These are phyloP conservation scores for Limnephilus marmoratus DNA, from an alignment of 2,888 invertebrate genomes.

Conservation along the genomic window DNA sequence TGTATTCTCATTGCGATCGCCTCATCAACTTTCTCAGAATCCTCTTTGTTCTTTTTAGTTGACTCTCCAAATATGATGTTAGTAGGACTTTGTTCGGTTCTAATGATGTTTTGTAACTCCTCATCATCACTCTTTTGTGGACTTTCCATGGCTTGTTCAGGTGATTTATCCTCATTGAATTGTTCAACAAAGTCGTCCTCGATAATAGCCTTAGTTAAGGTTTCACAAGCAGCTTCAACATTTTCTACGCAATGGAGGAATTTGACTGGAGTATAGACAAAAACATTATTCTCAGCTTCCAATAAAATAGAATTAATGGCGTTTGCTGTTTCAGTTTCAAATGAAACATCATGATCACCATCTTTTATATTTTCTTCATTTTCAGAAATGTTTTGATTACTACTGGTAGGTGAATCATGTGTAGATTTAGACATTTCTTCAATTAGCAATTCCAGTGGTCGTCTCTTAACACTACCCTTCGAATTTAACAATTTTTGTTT, in stretches of 20 bases:
- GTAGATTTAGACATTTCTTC: conserved; percentile 19
- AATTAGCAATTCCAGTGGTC: background rate
- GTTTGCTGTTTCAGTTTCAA: conserved; percentile 37
- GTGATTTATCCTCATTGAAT: background rate
- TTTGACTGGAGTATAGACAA: conserved; percentile 37
- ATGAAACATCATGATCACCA: background rate
- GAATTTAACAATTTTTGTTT: background rate
- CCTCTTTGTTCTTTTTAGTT: background rate
- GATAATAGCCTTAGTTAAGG: conserved; percentile 40
- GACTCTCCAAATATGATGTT: background rate
- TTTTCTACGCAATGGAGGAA: background rate
- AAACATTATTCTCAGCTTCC: conserved; percentile 38
- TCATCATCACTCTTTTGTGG: conserved; percentile 49
- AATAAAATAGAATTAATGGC: conserved; percentile 48
- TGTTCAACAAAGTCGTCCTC: conserved; percentile 68
- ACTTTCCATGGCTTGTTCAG: background rate
- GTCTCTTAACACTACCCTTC: background rate
- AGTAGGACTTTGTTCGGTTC: background rate
- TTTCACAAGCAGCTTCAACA: conserved; percentile 40
- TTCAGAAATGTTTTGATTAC: conserved; percentile 10
- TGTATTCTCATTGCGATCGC: background rate
- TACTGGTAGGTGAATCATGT: background rate
- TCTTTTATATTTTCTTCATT: background rate
- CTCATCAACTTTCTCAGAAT: background rate
- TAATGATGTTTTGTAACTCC: conserved; percentile 68